phyloP scores from a whole-genome alignment of 2,888 invertebrate species.

The Cryptops parisi region DNA sequence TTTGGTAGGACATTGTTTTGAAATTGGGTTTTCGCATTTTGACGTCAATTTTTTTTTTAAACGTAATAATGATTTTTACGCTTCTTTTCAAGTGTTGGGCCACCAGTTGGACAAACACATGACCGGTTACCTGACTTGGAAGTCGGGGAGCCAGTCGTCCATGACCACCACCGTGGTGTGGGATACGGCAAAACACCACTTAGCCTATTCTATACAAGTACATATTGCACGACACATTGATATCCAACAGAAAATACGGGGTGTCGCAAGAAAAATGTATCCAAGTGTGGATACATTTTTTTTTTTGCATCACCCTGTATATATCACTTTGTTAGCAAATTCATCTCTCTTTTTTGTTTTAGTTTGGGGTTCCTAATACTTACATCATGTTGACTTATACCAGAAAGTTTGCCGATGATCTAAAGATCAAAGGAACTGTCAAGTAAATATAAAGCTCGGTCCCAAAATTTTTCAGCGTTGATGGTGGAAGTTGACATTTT shows the following conservation, averaged over 20 bases:
- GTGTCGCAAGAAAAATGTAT: not conserved
- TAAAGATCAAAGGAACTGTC: conserved; percentile 57
- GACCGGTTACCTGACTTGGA: conserved; percentile 74
- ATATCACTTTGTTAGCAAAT: no score
- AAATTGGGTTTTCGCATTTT: not conserved
- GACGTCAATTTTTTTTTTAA: no score
- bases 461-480: not conserved
- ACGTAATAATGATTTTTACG: no score
- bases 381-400: conserved; percentile 44
- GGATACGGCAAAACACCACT: conserved; percentile 51
- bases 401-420: conserved; percentile 61
- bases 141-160: conserved; percentile 49
- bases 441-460: no score
- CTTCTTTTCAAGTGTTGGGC: conserved; percentile 38
- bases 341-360: conserved; percentile 18
- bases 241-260: not conserved
- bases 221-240: not conserved
- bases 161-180: conserved; percentile 69
- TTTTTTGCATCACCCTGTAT: not conserved
- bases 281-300: not conserved
- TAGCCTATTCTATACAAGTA: conserved; percentile 58
- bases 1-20: conserved; percentile 41
- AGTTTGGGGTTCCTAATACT: conserved; percentile 29
- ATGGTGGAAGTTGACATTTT: not conserved
- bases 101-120: conserved; percentile 75